phyloP scores from a whole-genome alignment of 2,888 invertebrate genomes.

The Xiphydria camelus region DNA sequence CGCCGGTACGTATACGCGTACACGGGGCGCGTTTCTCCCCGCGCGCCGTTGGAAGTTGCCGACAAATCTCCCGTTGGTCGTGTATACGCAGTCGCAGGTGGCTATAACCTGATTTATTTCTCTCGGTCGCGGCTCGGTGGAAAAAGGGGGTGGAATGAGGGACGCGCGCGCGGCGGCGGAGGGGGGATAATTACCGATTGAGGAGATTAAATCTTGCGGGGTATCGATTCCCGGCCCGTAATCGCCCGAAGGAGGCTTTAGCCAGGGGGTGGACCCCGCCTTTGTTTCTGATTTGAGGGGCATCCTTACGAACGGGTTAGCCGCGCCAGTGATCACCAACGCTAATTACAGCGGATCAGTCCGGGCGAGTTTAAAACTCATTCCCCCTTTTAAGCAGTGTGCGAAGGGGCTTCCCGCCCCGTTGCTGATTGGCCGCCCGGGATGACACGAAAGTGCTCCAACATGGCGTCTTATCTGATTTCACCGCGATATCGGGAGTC shows the following conservation, averaged over 20 bases:
- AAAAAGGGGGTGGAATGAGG: too few relatives aligned
- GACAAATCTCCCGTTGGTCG: too few relatives aligned
- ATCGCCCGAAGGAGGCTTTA: slow-evolving; percentile 44
- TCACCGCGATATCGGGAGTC: slow-evolving; percentile 22
- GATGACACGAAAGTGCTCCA: slow-evolving; percentile 56
- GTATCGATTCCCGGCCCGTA: slow-evolving; percentile 49
- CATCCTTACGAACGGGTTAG: slow-evolving; percentile 56
- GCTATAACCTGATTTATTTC: slow-evolving; percentile 41
- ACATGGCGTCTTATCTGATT: slow-evolving; percentile 57
- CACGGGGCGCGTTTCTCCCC: too few relatives aligned
- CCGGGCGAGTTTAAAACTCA: slow-evolving; percentile 53
- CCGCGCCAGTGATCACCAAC: slow-evolving; percentile 55
- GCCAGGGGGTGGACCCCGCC: slow-evolving; percentile 36
- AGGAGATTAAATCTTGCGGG: slow-evolving; percentile 53
- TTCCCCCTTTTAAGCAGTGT: slow-evolving; percentile 46
- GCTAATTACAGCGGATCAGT: slow-evolving; percentile 56
- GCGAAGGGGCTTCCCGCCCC: slow-evolving; percentile 51
- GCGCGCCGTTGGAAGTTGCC: too few relatives aligned
- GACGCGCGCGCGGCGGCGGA: too few relatives aligned
- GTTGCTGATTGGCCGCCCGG: slow-evolving; percentile 47
- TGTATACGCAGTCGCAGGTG: too few relatives aligned
- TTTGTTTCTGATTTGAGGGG: slow-evolving; percentile 53
- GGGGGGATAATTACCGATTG: slow-evolving; percentile 52
- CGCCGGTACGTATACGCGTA: too few relatives aligned
- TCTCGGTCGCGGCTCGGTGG: slow-evolving; percentile 26